Evolutionary conservation across 2,113 vertebrate genomes (phyloP), one percentile per base, ranked within the genome.

Genomic region (Xenopus laevis): DNA sequence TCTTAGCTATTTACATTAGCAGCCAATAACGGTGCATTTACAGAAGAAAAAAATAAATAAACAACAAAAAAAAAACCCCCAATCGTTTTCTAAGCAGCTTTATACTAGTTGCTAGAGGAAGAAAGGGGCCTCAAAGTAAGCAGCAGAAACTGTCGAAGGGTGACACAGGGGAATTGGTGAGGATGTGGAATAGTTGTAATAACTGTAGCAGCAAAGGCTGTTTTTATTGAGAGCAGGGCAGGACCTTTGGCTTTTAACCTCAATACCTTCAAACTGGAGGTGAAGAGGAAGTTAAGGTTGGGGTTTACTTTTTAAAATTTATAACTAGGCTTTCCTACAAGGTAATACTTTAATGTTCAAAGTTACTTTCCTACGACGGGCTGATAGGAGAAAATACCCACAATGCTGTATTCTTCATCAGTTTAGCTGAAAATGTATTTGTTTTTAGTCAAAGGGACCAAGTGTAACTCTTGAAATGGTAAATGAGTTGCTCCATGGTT

Each of bases 171-270:
- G 52, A 76, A 78, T 82, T 71, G 65, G 59, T 23, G 65, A 47
- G 68, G 20, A 65, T 63, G 40, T 79, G 81, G 79, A 59, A 79
- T 13, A 81, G 33, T 65, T 84, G 78, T 75, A 81, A 72, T 68
- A 79, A 71, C 17, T 68, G 27, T 45, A 77, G 70, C 78, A 71
- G 78, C 78, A 65, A 79, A 83, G 77, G 82, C 82, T 60, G 62
- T 83, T 79, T 68, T 76, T 55, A 79, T 65, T 72, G 83, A 84
- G 82, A 57, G 75, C 83, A 61, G 79, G 59, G 81, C 78, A 63
- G 21, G 8, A 83, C 79, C 80, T 81, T 77, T 83, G 68, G 83
- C 79, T 78, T 73, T 13, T 81, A 70, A 40, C 45, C 57, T 70
- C 67, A 63, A 70, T 70, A 77, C 74, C 74, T 77, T 79, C 59